Evolutionary conservation across 2,113 vertebrate species (phyloP), one percentile per base, ranked within the genome.

Genomic region (Fulica atra): DNA sequence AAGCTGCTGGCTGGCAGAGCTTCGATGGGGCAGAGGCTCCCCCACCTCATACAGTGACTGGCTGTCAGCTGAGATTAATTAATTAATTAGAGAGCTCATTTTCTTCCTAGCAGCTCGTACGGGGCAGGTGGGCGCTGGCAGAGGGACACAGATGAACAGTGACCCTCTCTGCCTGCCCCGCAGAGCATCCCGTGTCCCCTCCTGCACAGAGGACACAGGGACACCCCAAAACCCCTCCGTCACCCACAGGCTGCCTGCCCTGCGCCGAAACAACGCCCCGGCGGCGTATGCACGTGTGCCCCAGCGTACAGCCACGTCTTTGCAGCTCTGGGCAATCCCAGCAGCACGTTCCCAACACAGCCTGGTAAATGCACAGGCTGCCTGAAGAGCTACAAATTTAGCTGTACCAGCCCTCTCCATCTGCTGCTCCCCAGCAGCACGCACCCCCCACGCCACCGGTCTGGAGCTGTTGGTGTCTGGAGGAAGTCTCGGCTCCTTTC

Each of bases 21-120:
- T 33, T 16, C 0, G 1, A 11, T 18, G 11, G 11, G 25, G 40
- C 33, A 61, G 44, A 31, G 54, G 26, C 17, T 50, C 7, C 13
- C 4, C 11, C 5, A 1, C 9, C 51, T 28, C 9, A 0, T 0
- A 25, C 48, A 11, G 46, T 1, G 44, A 5, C 18, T 2, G 15
- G 26, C 0, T 18, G 44, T 18, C 17, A 18, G 17, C 17, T 46
- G 44, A 46, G 44, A 46, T 46, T 46, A 46, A 46, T 46, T 46
- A 46, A 46, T 46, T 46, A 18, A 46, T 46, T 46, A 46, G 44
- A 46, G 44, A 46, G 44, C 19, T 46, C 44, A 46, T 46, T 46
- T 46, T 46, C 44, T 46, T 46, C 44, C 44, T 46, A 46, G 44
- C 44, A 46, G 44, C 44, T 46, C 16, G 44, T 8, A 19, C 8